phyloP scores from a whole-genome alignment of 35 echinoderm and acorn worm genomes.

The Apostichopus californicus region DNA sequence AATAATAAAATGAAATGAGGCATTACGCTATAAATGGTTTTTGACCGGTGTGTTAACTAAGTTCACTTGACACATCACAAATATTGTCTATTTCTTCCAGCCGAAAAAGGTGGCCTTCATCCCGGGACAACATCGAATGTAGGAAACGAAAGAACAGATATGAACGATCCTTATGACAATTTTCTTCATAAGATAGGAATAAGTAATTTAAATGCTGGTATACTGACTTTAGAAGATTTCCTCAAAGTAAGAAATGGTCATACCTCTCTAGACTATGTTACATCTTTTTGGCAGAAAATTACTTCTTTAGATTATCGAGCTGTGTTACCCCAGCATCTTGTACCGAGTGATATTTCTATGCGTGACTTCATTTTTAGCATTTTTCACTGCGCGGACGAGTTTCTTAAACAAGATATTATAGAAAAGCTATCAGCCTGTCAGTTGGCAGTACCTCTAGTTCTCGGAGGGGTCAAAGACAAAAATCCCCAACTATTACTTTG shows the following conservation, averaged over 20 bases:
- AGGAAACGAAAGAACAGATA: background rate
- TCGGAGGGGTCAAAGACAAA: background rate
- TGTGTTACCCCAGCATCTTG: background rate
- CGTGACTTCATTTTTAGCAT: conserved; percentile 11
- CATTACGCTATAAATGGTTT: no score
- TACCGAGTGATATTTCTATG: background rate
- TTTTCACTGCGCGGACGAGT: conserved; percentile 7
- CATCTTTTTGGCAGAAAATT: conserved; percentile 22
- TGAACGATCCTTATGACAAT: background rate
- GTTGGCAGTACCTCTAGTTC: no score
- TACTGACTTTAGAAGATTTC: conserved; percentile 13
- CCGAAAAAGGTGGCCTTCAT: no score
- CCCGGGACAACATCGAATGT: no score
- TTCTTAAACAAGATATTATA: conserved; percentile 19
- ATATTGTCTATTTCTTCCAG: no score
- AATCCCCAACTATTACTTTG: conserved; percentile 4
- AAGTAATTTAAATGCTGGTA: background rate
- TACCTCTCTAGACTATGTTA: background rate
- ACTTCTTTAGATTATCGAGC: conserved; percentile 11
- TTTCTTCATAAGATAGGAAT: background rate
- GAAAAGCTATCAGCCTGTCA: conserved; percentile 29
- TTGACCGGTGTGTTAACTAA: no score
- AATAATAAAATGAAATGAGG: no score
- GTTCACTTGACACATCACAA: no score
- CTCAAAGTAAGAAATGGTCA: background rate